phyloP scores from a whole-genome alignment of 2,888 invertebrate genomes.

The Lasius platythorax region DNA sequence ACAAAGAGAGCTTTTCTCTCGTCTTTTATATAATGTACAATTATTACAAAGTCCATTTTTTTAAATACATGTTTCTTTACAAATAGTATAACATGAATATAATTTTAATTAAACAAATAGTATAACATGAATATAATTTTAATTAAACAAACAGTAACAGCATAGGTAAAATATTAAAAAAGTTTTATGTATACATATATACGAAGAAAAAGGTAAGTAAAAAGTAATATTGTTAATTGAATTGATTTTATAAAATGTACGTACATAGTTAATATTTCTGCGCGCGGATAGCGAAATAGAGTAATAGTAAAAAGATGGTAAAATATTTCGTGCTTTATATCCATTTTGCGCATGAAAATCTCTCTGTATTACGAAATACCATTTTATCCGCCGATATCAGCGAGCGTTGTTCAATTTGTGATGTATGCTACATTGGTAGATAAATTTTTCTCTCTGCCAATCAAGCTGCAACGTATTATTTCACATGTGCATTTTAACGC shows the following conservation, averaged over 20 bases:
- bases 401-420: slow-evolving; percentile 70
- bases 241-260: slow-evolving; percentile 6
- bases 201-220: slow-evolving; percentile 38
- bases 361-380: slow-evolving; percentile 12
- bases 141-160: slow-evolving; percentile 41
- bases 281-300: background rate
- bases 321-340: slow-evolving; percentile 6
- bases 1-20: background rate
- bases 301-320: background rate
- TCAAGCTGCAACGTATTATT: slow-evolving; percentile 70
- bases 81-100: slow-evolving; percentile 1
- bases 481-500: background rate
- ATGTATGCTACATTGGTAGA: slow-evolving; percentile 74
- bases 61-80: background rate
- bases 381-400: slow-evolving; percentile 29
- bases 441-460: slow-evolving; percentile 73
- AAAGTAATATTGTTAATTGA: slow-evolving; percentile 38
- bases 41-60: slow-evolving; percentile 20
- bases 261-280: slow-evolving; percentile 1
- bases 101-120: slow-evolving; percentile 29
- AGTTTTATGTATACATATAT: slow-evolving; percentile 11
- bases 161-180: slow-evolving; percentile 43
- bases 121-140: slow-evolving; percentile 7
- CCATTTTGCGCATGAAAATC: background rate
- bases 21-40: background rate